A percentile compares a stretch with the other conserved stretches of the same genome.
These are phyloP conservation scores for Leontopithecus rosalia DNA, from an alignment of 2,797 vertebrate genomes.

Conservation along the genomic window DNA sequence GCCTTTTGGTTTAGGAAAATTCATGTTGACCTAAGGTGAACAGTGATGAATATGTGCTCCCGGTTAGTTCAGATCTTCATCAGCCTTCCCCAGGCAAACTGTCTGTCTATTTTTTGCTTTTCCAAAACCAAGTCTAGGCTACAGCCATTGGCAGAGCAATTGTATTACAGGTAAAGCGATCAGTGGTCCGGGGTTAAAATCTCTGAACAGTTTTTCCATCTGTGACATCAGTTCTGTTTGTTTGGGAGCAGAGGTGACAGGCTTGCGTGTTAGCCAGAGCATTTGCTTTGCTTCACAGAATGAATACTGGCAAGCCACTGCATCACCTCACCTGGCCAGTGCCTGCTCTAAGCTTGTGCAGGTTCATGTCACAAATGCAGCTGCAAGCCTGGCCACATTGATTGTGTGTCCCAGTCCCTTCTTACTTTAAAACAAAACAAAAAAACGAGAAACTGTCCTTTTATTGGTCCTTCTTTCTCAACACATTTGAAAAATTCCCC, in stretches of 20 bases:
- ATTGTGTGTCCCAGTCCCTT: neutral
- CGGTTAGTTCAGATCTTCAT: neutral
- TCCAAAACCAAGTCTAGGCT: neutral
- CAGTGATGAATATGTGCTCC: neutral
- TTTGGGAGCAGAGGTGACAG: neutral
- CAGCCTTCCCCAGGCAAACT: neutral
- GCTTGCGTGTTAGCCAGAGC: neutral
- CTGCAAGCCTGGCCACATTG: slow-evolving; percentile 24
- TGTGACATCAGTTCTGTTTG: slow-evolving; percentile 27
- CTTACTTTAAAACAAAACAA: neutral
- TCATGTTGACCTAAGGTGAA: neutral
- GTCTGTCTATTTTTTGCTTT: neutral
- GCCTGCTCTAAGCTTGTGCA: neutral
- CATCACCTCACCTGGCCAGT: neutral
- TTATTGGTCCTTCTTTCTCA: neutral
- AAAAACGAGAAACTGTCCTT: neutral
- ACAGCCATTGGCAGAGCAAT: neutral
- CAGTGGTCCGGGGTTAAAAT: neutral
- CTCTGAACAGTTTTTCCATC: slow-evolving; percentile 43
- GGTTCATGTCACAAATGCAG: neutral
- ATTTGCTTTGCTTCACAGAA: slow-evolving; percentile 8
- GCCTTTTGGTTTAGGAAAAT: neutral
- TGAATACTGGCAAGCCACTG: neutral
- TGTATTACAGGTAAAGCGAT: neutral
- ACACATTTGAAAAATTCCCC: slow-evolving; percentile 31